Base-by-base conservation (phyloP, 92 coral and sea anemone species). In the Palythoa heliodiscus region DNA sequence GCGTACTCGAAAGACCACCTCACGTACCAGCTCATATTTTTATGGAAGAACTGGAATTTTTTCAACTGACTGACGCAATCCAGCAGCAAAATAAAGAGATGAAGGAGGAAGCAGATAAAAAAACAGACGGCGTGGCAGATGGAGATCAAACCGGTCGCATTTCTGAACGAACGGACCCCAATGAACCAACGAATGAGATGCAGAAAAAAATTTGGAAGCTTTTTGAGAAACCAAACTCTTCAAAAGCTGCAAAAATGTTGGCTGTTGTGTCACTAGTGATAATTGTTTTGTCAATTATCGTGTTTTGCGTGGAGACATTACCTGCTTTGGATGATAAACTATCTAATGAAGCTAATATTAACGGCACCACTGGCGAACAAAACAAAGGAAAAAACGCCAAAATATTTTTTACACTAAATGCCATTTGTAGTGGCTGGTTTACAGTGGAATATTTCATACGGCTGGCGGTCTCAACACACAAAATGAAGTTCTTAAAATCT, bases 241-340 rank as follows among this genome's bases (percentile, higher is more conserved):
- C 98, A 6, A 6, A 54, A n/a, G 85, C 73, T 37, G 96, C 98
- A 23, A 92, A 93, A 83, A 77, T 50, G 19, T 75, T 96, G 58
- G 98, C 98, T 23, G 61, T 96, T 23, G 90, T 90, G 76, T 94
- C 98, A 0, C 85, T 96, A 13, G 74, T 85, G 12, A 79, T 96
- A 23, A 96, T 96, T 71, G 72, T 96, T 20, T 68, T 96, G 11
- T 96, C 98, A 57, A 96, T 96, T 50, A 84, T 91, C 22, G 91
- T 96, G 10, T 96, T 96, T 90, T 96, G 98, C 81, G 89, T 96
- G 82, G 98, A 96, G 72, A 96, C 98, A 40, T 39, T 96, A 67
- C 98, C 98, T 17, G 71, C 81, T 29, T 82, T 94, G 87, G 74
- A 83, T 57, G 94, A 92, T 70, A 55, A 76, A 9, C 39, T 35